Percentiles rank a stretch among this genome's conserved stretches.
Evolutionary conservation across 2,888 invertebrate species (phyloP).

Genomic region (Vanessa cardui): DNA sequence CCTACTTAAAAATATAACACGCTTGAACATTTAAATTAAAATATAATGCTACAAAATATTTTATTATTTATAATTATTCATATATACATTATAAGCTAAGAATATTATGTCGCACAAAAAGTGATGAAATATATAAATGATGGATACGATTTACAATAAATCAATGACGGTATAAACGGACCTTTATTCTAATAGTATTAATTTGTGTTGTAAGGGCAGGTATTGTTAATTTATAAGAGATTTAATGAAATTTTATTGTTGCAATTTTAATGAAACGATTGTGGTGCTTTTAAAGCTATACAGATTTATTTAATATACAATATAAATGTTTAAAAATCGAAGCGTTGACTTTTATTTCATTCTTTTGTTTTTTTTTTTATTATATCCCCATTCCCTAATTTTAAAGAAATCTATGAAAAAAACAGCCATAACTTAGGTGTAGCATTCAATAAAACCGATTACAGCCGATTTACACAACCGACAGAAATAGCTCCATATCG

Average conservation of each 20-base stretch:
- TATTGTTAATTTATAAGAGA: constrained; percentile 61
- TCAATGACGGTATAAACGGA: constrained; percentile 22
- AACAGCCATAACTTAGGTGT: too few species aligned
- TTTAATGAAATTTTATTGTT: constrained; percentile 59
- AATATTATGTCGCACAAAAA: background rate
- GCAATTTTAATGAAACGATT: constrained; percentile 52
- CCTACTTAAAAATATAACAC: background rate
- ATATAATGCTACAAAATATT: too few species aligned
- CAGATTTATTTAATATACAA: constrained; percentile 58
- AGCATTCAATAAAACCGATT: too few species aligned
- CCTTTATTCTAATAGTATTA: constrained; percentile 34
- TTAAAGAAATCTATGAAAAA: too few species aligned
- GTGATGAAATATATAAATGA: background rate
- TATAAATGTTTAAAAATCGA: constrained; percentile 45
- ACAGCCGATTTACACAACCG: too few species aligned
- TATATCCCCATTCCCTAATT: too few species aligned
- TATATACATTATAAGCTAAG: background rate
- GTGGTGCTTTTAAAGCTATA: constrained; percentile 71
- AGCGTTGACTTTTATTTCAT: constrained; percentile 36
- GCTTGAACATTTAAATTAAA: background rate
- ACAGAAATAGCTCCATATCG: too few species aligned
- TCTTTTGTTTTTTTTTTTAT: background rate
- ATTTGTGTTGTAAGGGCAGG: constrained; percentile 29
- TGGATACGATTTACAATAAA: background rate
- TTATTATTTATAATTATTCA: too few species aligned